Evolutionary conservation across 2,113 vertebrate species (phyloP).

Genomic region (Bubo bubo): DNA sequence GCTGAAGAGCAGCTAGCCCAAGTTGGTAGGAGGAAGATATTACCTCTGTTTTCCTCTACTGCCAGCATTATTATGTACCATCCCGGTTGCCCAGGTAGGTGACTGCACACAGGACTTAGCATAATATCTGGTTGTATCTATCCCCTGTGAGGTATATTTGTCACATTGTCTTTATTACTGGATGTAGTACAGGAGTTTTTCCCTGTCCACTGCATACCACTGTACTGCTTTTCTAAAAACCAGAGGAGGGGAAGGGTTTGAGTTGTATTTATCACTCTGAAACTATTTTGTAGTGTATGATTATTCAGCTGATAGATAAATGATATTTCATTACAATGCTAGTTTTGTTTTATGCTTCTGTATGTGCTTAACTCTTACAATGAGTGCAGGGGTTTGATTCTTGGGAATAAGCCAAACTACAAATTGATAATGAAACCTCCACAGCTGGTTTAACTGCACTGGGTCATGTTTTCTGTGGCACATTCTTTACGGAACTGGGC

Average conservation of each 20-base stretch:
- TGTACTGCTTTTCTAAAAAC: background rate
- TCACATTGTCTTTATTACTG: background rate
- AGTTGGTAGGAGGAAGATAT: background rate
- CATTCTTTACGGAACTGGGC: background rate
- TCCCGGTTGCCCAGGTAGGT: background rate
- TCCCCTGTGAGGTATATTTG: background rate
- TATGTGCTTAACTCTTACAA: background rate
- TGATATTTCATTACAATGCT: background rate
- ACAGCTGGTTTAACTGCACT: background rate
- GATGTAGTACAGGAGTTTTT: background rate
- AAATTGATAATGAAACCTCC: constrained; percentile 13
- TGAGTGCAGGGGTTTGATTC: background rate
- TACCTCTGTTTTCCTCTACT: background rate
- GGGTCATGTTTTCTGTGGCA: constrained; percentile 1
- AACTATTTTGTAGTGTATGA: background rate
- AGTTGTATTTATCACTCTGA: background rate
- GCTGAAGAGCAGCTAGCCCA: background rate
- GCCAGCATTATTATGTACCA: background rate
- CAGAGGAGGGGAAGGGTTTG: background rate
- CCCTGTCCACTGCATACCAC: accelerated
- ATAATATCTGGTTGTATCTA: background rate
- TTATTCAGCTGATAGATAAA: background rate
- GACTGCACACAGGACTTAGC: background rate
- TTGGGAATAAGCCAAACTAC: constrained; percentile 17
- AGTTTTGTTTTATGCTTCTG: background rate